Evolutionary conservation across 2,113 vertebrate species (phyloP), one percentile per base, ranked within the genome.

Genomic region (Rhipidura dahli): DNA sequence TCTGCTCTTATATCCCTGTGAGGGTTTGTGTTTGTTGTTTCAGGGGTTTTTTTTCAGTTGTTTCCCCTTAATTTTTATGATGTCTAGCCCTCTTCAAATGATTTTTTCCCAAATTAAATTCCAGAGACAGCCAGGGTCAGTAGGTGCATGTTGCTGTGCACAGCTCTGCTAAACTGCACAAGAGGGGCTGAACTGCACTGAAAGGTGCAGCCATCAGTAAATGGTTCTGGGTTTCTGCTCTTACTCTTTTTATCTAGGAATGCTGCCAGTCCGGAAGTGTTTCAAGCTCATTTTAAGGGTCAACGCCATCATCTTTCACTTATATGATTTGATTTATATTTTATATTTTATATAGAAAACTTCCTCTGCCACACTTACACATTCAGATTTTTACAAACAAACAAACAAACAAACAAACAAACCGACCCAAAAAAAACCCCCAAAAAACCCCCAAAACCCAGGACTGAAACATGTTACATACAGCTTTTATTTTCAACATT

Each of bases 31-130:
- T 61, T 76, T 54, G 11, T 8, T 9, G 33, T 2, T 69, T 35
- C 2, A 6, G 17, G 7, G 0, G 10, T 5, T 37, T 66, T 23
- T 53, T 57, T 57, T 10, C 15, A 22, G 6, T 47, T n/a, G 6
- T 54, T 77, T 27, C 1, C 15, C 20, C 5, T 13, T 45, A 8
- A 11, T 59, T 81, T 75, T 68, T 75, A 16, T 22, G 27, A 53
- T 19, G 14, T 7, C 21, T 39, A 27, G 1, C 10, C 31, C 31
- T 24, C 21, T 23, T 51, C 10, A 37, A 45, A 49, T 39, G 10
- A 16, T 22, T 40, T 54, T 15, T 14, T 0, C 7, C n/a, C 23
- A 14, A 18, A 33, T 72, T 23, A 73, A 11, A 40, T 69, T 53
- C 24, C 16, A 17, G 54, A 45, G 72, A 7, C 11, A n/a, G 4